Base-by-base conservation (phyloP, 2,113 vertebrate genomes). In the Pterocles orientalis region DNA sequence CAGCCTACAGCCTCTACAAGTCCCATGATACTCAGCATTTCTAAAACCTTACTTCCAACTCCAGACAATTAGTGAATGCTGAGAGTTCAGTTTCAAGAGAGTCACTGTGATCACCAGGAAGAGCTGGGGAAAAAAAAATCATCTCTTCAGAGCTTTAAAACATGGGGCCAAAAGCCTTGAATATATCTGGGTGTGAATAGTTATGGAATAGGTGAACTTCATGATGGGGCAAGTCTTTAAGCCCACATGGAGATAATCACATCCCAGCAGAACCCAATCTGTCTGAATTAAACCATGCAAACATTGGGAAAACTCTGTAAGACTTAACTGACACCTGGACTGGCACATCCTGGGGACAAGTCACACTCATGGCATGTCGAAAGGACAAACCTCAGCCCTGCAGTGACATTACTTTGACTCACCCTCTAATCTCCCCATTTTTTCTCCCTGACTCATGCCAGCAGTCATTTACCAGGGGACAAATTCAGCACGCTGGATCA, bases 311-410 rank as follows among this genome's bases (percentile, higher is more conserved):
- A 54, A 12, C 4, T 31, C 18, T 12, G 3, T 41, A 4, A 34
- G 21, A 9, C 11, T 71, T 39, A 75, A 36, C 21, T 70, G 20
- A 41, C 23, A 29, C 50, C 21, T 14, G 29, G 43, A 4, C 9
- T 23, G 34, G 20, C 9, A 0, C 61, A 31, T 64, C n/a, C 50
- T 3, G 19, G 13, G 54, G 41, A 21, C 4, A 4, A 36, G 31
- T 62, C 54, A 8, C 0, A 4, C 9, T 25, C 16, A 10, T 14
- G 41, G n/a, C 0, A 0, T 14, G 8, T 51, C 9, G 3, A 34
- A 90, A 70, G 9, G 70, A 18, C 21, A 69, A 77, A 65, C 17
- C 18, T 10, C 36, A 45, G 23, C 14, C 36, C 51, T 68, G 19
- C 41, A 25, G 41, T 1, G 18, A 19, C 13, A 58, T 83, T 53